phyloP scores from a whole-genome alignment of 1,140 invertebrate species.

The Campoletis sonorensis region DNA sequence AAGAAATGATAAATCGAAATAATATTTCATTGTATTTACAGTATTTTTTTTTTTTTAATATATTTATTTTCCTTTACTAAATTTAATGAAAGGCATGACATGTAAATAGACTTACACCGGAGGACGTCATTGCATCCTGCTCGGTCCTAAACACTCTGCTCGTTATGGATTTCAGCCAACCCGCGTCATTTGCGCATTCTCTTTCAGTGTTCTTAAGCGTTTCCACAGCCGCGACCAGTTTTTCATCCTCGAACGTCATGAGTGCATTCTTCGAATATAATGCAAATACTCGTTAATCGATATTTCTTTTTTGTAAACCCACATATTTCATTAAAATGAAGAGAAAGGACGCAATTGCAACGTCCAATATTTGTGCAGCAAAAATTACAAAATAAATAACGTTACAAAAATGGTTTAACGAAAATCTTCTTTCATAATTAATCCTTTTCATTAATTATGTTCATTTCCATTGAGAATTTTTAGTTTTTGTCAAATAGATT shows the following conservation, averaged over 20 bases:
- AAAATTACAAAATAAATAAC: no score
- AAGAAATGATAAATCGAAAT: not conserved
- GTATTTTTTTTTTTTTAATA: not conserved
- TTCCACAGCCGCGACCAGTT: constrained; percentile 78
- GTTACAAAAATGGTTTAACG: no score
- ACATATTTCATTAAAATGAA: no score
- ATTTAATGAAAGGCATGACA: not conserved
- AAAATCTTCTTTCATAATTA: no score
- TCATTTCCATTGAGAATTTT: no score
- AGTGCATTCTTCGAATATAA: constrained; percentile 80
- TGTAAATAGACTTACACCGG: constrained; percentile 60
- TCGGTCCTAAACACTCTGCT: constrained; percentile 75
- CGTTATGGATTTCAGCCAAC: constrained; percentile 79
- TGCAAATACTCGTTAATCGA: no score
- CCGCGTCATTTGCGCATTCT: constrained; percentile 78
- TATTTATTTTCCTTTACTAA: not conserved
- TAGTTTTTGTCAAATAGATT: no score
- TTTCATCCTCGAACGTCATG: constrained; percentile 85
- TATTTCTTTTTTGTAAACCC: no score
- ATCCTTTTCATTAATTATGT: no score
- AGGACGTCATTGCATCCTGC: constrained; percentile 45
- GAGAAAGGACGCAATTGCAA: constrained; percentile 31
- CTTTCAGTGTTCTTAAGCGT: constrained; percentile 82
- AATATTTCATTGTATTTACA: no score
- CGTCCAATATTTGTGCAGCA: no score